These are phyloP conservation scores for Menidia menidia DNA, from an alignment of 2,797 vertebrate species.

Conservation along the genomic window DNA sequence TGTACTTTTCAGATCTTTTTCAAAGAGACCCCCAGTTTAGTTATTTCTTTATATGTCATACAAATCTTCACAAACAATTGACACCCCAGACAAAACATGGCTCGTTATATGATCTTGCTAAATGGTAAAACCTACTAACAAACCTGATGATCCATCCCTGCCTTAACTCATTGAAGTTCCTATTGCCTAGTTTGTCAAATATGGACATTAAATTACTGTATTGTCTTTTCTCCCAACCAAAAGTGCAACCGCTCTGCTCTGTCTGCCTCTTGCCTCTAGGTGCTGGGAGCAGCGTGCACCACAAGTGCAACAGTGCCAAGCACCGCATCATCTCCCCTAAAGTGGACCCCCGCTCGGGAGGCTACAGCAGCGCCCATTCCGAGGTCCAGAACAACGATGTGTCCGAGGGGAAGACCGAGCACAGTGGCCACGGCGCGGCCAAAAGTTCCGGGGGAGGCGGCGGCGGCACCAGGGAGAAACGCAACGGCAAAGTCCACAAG, in stretches of 20 bases:
- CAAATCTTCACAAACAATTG: no score
- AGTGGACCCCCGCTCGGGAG: slow-evolving; percentile 94
- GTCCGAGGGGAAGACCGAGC: slow-evolving; percentile 97
- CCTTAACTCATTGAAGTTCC: no score
- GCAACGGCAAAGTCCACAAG: slow-evolving; percentile 97
- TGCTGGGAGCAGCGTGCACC: slow-evolving; percentile 97
- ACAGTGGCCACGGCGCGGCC: slow-evolving; percentile 85
- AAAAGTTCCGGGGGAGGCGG: slow-evolving; percentile 81
- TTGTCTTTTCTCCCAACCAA: slow-evolving; percentile 1
- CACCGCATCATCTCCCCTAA: slow-evolving; percentile 99
- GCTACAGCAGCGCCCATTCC: slow-evolving; percentile 90
- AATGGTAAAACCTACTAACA: no score
- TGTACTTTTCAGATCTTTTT: background rate
- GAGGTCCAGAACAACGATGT: slow-evolving; percentile 99
- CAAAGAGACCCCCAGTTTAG: no score
- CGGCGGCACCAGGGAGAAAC: slow-evolving; percentile 88
- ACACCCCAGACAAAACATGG: no score
- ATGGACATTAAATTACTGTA: no score
- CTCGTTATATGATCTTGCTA: no score
- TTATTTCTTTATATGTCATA: no score
- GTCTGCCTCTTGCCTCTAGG: slow-evolving; percentile 77
- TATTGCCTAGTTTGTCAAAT: no score
- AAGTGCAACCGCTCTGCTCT: slow-evolving; percentile 37
- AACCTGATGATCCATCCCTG: no score
- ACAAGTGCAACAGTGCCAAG: slow-evolving; percentile 99